Conservation (phyloP, 2,888 invertebrate genomes). For the Drosophila robusta region DNA sequence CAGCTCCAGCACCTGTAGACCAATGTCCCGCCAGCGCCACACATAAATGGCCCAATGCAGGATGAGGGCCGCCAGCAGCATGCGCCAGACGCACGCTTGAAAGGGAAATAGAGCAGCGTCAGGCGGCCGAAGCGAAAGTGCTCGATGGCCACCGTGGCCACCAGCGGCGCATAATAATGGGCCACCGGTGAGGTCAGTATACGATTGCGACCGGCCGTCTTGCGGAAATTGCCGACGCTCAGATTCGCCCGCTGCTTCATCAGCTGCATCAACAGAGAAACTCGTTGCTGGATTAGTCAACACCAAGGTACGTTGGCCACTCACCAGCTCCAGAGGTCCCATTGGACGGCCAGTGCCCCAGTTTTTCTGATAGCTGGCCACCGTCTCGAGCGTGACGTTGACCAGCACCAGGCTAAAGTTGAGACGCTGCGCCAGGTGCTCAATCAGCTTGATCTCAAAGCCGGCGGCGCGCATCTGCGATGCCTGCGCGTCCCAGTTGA, state of each 20-base stretch:
- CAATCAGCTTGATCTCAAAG: conserved; percentile 66
- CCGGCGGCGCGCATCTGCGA: conserved; percentile 37
- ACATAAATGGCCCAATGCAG: conserved; percentile 46
- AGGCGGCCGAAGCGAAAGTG: conserved; percentile 47
- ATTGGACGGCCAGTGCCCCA: conserved; percentile 33
- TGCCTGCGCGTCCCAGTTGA: conserved; percentile 10
- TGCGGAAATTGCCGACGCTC: conserved; percentile 72
- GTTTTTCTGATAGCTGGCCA: conserved; percentile 25
- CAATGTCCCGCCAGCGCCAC: conserved; percentile 33
- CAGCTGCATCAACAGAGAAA: conserved; percentile 26
- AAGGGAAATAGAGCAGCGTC: conserved; percentile 60
- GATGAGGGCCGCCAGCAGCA: conserved; percentile 32
- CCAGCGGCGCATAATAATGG: conserved; percentile 64
- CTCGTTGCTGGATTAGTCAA: background rate
- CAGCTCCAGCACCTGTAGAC: conserved; percentile 52
- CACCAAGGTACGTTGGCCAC: background rate
- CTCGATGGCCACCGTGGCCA: conserved; percentile 49
- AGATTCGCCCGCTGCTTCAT: conserved; percentile 45
- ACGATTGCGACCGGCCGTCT: conserved; percentile 38
- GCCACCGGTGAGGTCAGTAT: conserved; percentile 59
- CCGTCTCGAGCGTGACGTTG: conserved; percentile 34
- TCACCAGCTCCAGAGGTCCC: conserved; percentile 64
- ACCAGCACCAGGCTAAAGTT: conserved; percentile 59
- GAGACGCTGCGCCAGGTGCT: conserved; percentile 55
- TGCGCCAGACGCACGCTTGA: conserved; percentile 54